These are phyloP conservation scores for Alentia gelatinosa DNA, from an alignment of 2,888 invertebrate species.

Conservation along the genomic window DNA sequence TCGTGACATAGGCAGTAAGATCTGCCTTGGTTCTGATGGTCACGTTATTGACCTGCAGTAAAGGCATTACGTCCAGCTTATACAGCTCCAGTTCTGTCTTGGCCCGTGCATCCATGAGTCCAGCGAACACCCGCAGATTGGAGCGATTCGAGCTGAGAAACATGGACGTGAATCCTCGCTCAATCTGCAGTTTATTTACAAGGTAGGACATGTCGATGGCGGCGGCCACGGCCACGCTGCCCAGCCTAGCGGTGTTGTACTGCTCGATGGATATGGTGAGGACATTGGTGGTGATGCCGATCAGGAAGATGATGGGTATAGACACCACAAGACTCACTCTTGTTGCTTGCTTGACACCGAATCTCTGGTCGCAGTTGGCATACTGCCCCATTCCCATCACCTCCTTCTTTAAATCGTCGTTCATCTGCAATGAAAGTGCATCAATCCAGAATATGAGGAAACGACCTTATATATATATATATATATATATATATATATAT, in stretches of 20 bases:
- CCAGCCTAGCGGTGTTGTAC: neutral
- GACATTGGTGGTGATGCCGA: constrained; percentile 41
- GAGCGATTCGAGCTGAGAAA: constrained; percentile 55
- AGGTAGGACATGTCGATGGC: constrained; percentile 25
- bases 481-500: too few relatives aligned
- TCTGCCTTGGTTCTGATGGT: neutral
- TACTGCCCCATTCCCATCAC: too few relatives aligned
- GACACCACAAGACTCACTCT: neutral
- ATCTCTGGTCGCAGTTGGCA: neutral
- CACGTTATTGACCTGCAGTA: neutral
- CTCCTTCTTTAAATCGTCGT: too few relatives aligned
- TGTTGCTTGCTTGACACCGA: neutral
- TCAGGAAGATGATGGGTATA: constrained; percentile 24
- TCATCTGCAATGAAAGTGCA: too few relatives aligned
- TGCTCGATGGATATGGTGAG: neutral
- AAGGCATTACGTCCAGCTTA: neutral
- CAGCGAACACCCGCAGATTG: neutral
- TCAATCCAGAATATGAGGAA: too few relatives aligned
- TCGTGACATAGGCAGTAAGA: neutral
- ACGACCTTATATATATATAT: too few relatives aligned
- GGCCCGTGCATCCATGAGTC: neutral
- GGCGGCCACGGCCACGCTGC: neutral
- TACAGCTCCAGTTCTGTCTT: neutral
- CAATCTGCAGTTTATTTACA: constrained; percentile 51
- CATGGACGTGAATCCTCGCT: constrained; percentile 51